A percentile compares a stretch with the other conserved stretches of the same genome.
These are phyloP conservation scores for Anas capensis DNA, from an alignment of 2,797 vertebrate genomes.

Conservation along the genomic window DNA sequence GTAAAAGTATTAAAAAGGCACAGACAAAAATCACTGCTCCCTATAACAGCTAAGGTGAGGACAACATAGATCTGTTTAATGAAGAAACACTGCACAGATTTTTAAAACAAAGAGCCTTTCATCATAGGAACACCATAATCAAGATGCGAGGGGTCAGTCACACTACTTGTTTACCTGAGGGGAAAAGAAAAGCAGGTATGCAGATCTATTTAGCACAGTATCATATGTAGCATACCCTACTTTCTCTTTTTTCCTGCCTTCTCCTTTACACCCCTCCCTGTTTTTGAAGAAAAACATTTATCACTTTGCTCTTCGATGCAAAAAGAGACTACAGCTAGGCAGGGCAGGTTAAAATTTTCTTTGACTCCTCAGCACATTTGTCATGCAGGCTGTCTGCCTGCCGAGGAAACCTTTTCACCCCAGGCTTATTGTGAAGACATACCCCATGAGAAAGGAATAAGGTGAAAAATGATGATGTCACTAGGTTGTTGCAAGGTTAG, in stretches of 20 bases:
- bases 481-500: slow-evolving; percentile 92
- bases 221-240: not conserved
- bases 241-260: not conserved
- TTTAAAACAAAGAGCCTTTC: slow-evolving; percentile 10
- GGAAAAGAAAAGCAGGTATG: not conserved
- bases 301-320: slow-evolving; percentile 68
- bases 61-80: not conserved
- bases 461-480: slow-evolving; percentile 90
- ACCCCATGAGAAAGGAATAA: slow-evolving; percentile 79
- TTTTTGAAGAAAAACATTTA: slow-evolving; percentile 54
- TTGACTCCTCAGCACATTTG: slow-evolving; percentile 75
- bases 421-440: slow-evolving; percentile 77
- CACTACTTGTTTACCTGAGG: not conserved
- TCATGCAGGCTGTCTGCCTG: slow-evolving; percentile 69
- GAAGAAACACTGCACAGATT: not conserved
- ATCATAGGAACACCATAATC: not conserved
- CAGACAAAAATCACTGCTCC: not conserved
- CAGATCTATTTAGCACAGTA: not conserved
- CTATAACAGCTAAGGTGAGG: not conserved
- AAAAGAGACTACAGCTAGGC: slow-evolving; percentile 40
- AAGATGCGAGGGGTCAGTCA: not conserved
- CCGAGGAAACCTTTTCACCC: slow-evolving; percentile 80
- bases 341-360: slow-evolving; percentile 78
- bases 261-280: not conserved
- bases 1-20: not conserved